Evolutionary conservation across 2,113 vertebrate genomes (phyloP), one percentile per base, ranked within the genome.

Genomic region (Ellobius talpinus): DNA sequence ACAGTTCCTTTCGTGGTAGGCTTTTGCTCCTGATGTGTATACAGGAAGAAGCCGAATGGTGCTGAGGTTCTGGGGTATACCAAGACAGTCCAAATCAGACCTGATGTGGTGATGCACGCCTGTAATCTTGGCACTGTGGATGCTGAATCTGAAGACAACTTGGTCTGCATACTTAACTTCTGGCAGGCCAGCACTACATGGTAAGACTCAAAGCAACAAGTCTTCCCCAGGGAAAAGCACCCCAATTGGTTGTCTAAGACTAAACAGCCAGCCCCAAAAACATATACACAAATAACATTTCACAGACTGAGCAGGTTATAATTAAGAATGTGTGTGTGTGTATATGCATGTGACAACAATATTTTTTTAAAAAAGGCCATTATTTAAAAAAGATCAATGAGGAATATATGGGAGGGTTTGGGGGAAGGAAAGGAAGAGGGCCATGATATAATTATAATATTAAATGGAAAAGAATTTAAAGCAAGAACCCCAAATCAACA

Each of bases 401-500:
- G 58, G 7, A 31, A 3, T 65, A 42, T 45, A 65, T 85, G 26
- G 55, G n/a, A 82, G 36, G 23, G 12, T 26, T 82, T 42, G 12
- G 55, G 39, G n/a, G n/a, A 24, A 85, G 39, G 39, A 31, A 85
- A 39, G n/a, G 58, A 45, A 85, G 39, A 65, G 39, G 58, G 26
- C 8, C 29, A 61, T 45, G 26, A 19, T 65, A 65, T 26, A 84
- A 58, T 58, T 39, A 39, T 26, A 42, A 29, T 84, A 42, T 84
- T 7, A 84, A 63, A 50, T 42, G 39, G 26, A 45, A 42, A 42
- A 63, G 7, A 17, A 42, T 63, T 63, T 84, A 84, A 63, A 84
- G 42, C n/a, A 84, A 42, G 7, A 58, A 13, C 24, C 58, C 94
- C 97, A 97, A 91, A 96, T 95, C 98, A 98, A 97, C 93, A 97